Percentiles rank a stretch among this genome's conserved stretches.
phyloP scores from a whole-genome alignment of 2,888 invertebrate genomes.

The Quadriops clusia region DNA sequence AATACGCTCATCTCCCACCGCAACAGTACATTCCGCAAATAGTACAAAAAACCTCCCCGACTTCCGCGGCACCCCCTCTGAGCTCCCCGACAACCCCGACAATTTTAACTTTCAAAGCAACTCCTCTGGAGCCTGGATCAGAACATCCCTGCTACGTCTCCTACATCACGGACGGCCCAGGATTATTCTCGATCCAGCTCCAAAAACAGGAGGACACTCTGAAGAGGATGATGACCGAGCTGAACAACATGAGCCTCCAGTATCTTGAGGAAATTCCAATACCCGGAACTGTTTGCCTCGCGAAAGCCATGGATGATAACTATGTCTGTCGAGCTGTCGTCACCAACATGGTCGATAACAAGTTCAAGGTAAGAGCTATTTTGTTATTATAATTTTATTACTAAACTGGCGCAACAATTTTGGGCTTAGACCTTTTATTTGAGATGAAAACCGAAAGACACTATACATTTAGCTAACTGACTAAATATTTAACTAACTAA shows the following conservation, averaged over 20 bases:
- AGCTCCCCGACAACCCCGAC: slow-evolving; percentile 36
- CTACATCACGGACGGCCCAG: slow-evolving; percentile 68
- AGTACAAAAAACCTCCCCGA: background rate
- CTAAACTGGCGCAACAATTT: too few species aligned
- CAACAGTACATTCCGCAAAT: slow-evolving; percentile 14
- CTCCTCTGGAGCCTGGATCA: slow-evolving; percentile 41
- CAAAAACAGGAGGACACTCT: slow-evolving; percentile 47
- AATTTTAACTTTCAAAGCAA: slow-evolving; percentile 42
- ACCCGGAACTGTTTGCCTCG: slow-evolving; percentile 67
- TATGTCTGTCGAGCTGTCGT: slow-evolving; percentile 66
- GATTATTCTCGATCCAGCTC: slow-evolving; percentile 64
- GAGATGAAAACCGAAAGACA: background rate
- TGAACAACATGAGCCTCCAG: slow-evolving; percentile 51
- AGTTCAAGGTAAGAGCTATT: slow-evolving; percentile 44
- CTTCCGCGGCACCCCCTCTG: slow-evolving; percentile 27
- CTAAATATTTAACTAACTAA: too few species aligned
- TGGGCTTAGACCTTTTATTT: too few species aligned
- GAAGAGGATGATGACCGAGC: slow-evolving; percentile 57
- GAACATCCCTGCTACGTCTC: slow-evolving; percentile 61
- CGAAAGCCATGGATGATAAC: slow-evolving; percentile 55
- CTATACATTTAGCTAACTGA: too few species aligned
- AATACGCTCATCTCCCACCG: slow-evolving; percentile 30
- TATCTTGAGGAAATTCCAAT: slow-evolving; percentile 55
- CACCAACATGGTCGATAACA: slow-evolving; percentile 56
- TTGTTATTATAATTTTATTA: too few species aligned